Base-by-base conservation (phyloP, 2,797 vertebrate species). In the Eulemur rubriventer region DNA sequence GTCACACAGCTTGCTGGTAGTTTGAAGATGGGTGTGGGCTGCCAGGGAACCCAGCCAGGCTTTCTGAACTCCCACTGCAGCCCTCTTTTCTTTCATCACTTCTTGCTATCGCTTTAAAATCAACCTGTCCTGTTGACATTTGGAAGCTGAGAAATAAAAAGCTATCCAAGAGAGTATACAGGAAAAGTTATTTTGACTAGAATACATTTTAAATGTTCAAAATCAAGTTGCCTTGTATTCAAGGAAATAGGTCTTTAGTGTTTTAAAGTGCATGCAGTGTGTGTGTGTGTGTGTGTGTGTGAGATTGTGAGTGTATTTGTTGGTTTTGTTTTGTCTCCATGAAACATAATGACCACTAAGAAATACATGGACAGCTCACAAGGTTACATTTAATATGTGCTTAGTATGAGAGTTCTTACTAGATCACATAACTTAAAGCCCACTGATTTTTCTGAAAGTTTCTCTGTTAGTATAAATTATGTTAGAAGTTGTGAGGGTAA, bases 101-200 rank as follows among this genome's bases (percentile, higher is more conserved):
- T 63, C 28, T 87, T 65, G 17, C 41, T 89, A 24, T 85, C 41
- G 78, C 76, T 89, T 93, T 79, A 43, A 95, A 86, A 73, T 84
- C 76, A 72, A 38, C 55, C 22, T 57, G 55, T 57, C 55, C 55
- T 57, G 1, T 0, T 79, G 90, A 96, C 73, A 38, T 43, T 92
- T 96, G 69, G 46, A 82, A 65, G 46, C 38, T 76, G 76, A 91
- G 88, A 94, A 92, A 76, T 33, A n/a, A 10, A 43, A 73, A 75
- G 7, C 7, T 61, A n/a, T 33, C 1, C 6, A 3, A 22, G 35
- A 4, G 16, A 92, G 14, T 87, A 89, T 28, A 10, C 52, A 38
- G 22, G 22, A 57, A 26, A 57, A 57, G 22, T 2, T 0, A 0
- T 93, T 96, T 85, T 0, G 2, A 14, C 0, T 0, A 61, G 92